phyloP scores from a whole-genome alignment of 64 coral and sea anemone species.

The Pocillopora damicornis region DNA sequence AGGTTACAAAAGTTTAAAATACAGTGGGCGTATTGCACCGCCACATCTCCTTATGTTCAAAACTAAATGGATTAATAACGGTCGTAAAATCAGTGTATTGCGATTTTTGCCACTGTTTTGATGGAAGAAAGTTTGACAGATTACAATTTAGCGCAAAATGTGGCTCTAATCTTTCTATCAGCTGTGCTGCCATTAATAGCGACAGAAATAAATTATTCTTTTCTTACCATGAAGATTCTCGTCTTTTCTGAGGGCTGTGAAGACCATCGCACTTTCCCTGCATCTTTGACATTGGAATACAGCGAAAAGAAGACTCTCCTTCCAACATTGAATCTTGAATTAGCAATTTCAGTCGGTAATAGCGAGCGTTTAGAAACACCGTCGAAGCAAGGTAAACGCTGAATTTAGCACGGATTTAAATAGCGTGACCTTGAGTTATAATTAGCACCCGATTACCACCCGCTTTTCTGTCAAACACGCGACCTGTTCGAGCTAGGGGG shows the following conservation, averaged over 20 bases:
- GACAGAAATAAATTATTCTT: not conserved
- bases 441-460: constrained; percentile 41
- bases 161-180: not conserved
- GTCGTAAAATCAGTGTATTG: not conserved
- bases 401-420: constrained; percentile 9
- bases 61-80: not conserved
- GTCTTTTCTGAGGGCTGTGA: not conserved
- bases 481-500: constrained; percentile 40
- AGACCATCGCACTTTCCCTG: not conserved
- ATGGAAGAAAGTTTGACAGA: not conserved
- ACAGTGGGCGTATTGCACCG: no score
- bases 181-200: not conserved
- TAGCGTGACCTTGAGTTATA: constrained; percentile 54
- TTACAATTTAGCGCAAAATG: not conserved
- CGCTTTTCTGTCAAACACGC: constrained; percentile 45
- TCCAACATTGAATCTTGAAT: constrained; percentile 6
- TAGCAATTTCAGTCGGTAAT: not conserved
- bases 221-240: constrained; percentile 15
- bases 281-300: not conserved
- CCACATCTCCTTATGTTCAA: not conserved
- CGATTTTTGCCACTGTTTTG: not conserved
- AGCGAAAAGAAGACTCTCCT: not conserved
- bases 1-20: no score
- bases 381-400: not conserved
- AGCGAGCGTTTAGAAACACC: not conserved